A percentile compares a stretch with the other conserved stretches of the same genome.
Conservation (phyloP, 2,888 invertebrate species). For the Germaria angustata region DNA sequence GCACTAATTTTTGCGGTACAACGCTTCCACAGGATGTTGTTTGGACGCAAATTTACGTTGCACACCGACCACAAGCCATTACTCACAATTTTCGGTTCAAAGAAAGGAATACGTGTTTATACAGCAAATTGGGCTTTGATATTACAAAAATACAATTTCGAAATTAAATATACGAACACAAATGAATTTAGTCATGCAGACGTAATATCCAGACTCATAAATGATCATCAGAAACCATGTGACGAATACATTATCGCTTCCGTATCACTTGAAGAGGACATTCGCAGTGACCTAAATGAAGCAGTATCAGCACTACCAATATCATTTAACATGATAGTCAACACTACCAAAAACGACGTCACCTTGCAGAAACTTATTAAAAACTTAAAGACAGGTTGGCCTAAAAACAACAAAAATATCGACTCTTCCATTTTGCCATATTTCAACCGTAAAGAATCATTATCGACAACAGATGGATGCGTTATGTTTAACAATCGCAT, state of each 20-base stretch:
- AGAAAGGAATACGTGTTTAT: not conserved
- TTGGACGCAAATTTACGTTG: conserved; percentile 46
- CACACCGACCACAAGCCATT: not conserved
- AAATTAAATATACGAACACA: too few species aligned
- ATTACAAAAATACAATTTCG: too few species aligned
- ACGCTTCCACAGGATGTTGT: conserved; percentile 1
- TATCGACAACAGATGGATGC: not conserved
- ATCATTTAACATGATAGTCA: not conserved
- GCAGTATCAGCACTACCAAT: not conserved
- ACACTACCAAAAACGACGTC: not conserved
- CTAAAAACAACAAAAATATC: not conserved
- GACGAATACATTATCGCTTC: not conserved
- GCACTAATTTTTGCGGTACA: conserved; percentile 17
- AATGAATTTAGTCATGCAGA: too few species aligned
- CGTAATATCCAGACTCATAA: not conserved
- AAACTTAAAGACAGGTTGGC: not conserved
- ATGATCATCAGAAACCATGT: not conserved
- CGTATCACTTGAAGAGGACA: not conserved
- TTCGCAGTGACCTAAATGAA: not conserved
- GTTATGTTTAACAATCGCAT: conserved; percentile 6
- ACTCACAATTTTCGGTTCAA: not conserved
- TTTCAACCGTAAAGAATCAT: too few species aligned
- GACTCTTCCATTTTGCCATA: not conserved
- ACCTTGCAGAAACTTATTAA: not conserved
- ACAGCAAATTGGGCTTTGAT: not conserved